phyloP scores from a whole-genome alignment of 2,888 invertebrate species.

The Zygothrica quintamaculata region DNA sequence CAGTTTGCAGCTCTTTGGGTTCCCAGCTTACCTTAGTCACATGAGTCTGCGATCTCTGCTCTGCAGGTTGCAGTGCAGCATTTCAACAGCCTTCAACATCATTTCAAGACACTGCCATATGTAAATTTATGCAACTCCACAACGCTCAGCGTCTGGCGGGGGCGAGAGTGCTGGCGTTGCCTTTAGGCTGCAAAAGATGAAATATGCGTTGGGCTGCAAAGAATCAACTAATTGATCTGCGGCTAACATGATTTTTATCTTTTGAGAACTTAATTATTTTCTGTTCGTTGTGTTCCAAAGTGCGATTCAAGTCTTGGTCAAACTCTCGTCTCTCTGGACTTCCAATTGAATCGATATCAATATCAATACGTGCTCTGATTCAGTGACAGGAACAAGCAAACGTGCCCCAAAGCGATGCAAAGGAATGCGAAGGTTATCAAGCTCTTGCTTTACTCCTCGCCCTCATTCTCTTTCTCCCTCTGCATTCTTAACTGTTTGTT shows the following conservation, averaged over 20 bases:
- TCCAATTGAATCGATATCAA: slow-evolving; percentile 58
- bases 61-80: slow-evolving; percentile 68
- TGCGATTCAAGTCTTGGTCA: slow-evolving; percentile 46
- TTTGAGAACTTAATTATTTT: slow-evolving; percentile 83
- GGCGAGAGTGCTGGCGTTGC: slow-evolving; percentile 28
- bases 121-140: slow-evolving; percentile 76
- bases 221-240: slow-evolving; percentile 83
- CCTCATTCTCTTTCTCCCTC: slow-evolving; percentile 11
- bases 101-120: slow-evolving; percentile 78
- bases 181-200: slow-evolving; percentile 63
- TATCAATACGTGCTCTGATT: slow-evolving; percentile 54
- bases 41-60: slow-evolving; percentile 12
- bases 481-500: too few species aligned
- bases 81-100: slow-evolving; percentile 81
- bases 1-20: slow-evolving; percentile 3
- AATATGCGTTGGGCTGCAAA: slow-evolving; percentile 68
- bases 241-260: slow-evolving; percentile 83
- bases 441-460: not conserved
- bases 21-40: too few species aligned
- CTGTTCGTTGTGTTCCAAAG: slow-evolving; percentile 57
- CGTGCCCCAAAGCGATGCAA: slow-evolving; percentile 48
- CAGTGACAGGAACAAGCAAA: slow-evolving; percentile 56
- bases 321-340: slow-evolving; percentile 19
- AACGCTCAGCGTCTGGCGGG: slow-evolving; percentile 11
- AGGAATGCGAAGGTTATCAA: slow-evolving; percentile 66